Percentiles rank a stretch among this genome's conserved stretches.
phyloP scores from a whole-genome alignment of 2,113 vertebrate species.

The Glaucidium brasilianum region DNA sequence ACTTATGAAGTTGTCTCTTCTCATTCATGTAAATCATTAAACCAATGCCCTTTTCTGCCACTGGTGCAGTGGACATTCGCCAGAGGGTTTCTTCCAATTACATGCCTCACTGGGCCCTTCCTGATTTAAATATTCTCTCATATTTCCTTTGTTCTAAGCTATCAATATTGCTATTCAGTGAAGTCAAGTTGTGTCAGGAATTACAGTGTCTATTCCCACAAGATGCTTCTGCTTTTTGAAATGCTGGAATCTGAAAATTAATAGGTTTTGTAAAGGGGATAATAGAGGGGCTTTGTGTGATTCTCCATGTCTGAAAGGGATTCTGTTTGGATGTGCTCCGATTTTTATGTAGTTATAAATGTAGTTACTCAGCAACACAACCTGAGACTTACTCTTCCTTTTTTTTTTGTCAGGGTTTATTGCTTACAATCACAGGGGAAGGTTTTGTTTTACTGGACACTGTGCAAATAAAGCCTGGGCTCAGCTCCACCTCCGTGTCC shows the following conservation, averaged over 20 bases:
- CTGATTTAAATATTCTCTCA: constrained; percentile 60
- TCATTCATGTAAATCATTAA: constrained; percentile 59
- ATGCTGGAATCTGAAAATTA: not conserved
- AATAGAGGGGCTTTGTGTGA: not conserved
- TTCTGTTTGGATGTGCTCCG: not conserved
- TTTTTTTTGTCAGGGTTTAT: not conserved
- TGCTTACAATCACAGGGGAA: not conserved
- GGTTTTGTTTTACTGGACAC: not conserved
- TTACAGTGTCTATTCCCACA: constrained; percentile 9
- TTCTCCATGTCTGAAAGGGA: not conserved
- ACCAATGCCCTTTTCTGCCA: constrained; percentile 47
- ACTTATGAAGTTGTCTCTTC: constrained; percentile 63
- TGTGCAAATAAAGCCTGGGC: not conserved
- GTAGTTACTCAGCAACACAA: not conserved
- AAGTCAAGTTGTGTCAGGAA: not conserved
- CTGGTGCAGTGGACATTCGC: constrained; percentile 26
- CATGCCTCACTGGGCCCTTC: constrained; percentile 52
- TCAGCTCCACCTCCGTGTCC: not conserved
- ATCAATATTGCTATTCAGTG: not conserved
- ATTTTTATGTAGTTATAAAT: not conserved
- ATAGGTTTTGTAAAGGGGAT: not conserved
- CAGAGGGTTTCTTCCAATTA: constrained; percentile 69
- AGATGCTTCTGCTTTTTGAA: not conserved
- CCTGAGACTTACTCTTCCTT: not conserved
- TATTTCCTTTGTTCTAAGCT: constrained; percentile 62